Conservation (phyloP, 2,113 vertebrate genomes). For the Coreoperca whiteheadi region DNA sequence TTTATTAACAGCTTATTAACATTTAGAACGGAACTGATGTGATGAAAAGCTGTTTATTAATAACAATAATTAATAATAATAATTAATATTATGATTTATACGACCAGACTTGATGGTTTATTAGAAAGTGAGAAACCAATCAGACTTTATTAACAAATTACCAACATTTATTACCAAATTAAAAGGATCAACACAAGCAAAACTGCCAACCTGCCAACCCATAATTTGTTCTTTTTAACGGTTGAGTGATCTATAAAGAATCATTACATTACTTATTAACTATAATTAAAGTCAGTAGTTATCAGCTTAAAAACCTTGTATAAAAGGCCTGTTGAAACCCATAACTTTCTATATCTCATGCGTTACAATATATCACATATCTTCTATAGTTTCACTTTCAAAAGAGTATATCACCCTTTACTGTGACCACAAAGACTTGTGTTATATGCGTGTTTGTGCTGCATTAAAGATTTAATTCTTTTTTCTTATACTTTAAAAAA, state of each 20-base stretch:
- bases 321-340: not conserved
- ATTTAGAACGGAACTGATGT: not conserved
- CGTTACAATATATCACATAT: not conserved
- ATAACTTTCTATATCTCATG: not conserved
- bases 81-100: not conserved
- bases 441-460: conserved; percentile 58
- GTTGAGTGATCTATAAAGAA: not conserved
- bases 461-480: conserved; percentile 42
- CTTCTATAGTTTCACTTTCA: conserved; percentile 20
- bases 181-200: not conserved
- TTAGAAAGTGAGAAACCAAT: not conserved
- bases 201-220: not conserved
- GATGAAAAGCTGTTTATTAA: not conserved
- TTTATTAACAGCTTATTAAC: not conserved
- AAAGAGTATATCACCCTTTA: conserved; percentile 9
- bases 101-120: not conserved
- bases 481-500: conserved; percentile 55
- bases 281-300: no score
- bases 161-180: not conserved
- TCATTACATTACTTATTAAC: not conserved
- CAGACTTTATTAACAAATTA: not conserved
- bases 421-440: conserved; percentile 33
- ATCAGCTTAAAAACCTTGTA: not conserved
- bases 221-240: not conserved
- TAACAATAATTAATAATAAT: no score